A percentile compares a stretch with the other conserved stretches of the same genome.
Conservation (phyloP, 2,888 invertebrate species). For the Tenodera sinensis region DNA sequence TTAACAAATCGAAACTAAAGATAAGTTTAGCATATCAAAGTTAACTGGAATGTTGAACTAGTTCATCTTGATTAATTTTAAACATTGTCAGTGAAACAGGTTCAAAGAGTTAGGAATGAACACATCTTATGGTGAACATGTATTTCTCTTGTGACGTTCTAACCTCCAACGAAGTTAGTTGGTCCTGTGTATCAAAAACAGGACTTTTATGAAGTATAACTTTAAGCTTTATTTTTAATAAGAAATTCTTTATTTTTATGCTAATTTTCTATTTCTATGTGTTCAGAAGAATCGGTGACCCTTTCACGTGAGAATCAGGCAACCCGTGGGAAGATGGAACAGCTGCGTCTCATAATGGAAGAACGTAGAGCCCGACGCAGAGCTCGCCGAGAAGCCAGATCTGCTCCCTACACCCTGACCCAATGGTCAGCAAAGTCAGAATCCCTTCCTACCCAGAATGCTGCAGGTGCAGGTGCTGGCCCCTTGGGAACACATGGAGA, state of each 20-base stretch:
- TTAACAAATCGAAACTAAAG: too few species aligned
- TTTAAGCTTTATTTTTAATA: too few species aligned
- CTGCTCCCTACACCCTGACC: conserved; percentile 39
- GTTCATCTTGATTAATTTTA: too few species aligned
- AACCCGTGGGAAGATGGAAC: conserved; percentile 82
- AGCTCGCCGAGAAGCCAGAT: conserved; percentile 65
- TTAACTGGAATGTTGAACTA: too few species aligned
- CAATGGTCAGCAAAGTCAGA: conserved; percentile 34
- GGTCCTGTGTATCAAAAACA: too few species aligned
- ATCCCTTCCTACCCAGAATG: conserved; percentile 22
- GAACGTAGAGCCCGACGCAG: conserved; percentile 67
- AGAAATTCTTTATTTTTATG: background rate
- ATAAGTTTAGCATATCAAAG: too few species aligned
- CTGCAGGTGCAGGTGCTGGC: background rate
- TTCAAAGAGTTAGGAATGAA: too few species aligned
- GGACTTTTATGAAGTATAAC: too few species aligned
- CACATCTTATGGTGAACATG: too few species aligned
- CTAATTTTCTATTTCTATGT: background rate
- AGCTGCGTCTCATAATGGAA: conserved; percentile 84
- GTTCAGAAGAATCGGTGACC: conserved; percentile 41
- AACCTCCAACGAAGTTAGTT: too few species aligned
- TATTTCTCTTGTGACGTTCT: too few species aligned
- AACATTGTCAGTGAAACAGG: too few species aligned
- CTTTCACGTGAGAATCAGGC: conserved; percentile 70
- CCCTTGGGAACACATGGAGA: conserved; percentile 29